These are phyloP conservation scores for Halictus rubicundus DNA, from an alignment of 1,140 invertebrate species.

Conservation along the genomic window DNA sequence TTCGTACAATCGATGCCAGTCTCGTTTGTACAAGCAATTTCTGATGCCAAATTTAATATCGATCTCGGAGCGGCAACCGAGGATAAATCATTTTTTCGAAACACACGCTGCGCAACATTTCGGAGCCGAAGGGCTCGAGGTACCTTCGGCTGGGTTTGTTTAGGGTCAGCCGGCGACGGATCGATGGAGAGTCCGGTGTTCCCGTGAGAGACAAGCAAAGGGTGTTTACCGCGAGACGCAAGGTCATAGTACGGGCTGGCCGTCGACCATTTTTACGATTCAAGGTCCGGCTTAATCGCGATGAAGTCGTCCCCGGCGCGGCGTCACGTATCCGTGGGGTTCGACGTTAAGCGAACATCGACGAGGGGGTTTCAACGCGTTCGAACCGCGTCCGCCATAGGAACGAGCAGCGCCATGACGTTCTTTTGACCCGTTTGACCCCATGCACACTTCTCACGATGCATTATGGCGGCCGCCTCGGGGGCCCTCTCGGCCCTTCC, in stretches of 20 bases:
- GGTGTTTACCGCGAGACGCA: not conserved
- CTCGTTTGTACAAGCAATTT: too few species aligned
- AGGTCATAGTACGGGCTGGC: not conserved
- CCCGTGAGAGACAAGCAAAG: not conserved
- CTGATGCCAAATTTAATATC: too few species aligned
- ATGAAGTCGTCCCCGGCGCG: conserved; percentile 55
- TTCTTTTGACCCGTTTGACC: conserved; percentile 79
- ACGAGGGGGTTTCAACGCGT: conserved; percentile 41
- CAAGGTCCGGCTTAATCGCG: conserved; percentile 27
- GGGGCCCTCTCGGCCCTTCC: conserved; percentile 74
- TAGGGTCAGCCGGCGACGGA: too few species aligned
- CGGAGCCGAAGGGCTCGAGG: too few species aligned
- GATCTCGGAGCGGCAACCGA: too few species aligned
- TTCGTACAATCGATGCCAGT: too few species aligned
- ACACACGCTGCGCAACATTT: too few species aligned
- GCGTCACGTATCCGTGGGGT: conserved; percentile 34
- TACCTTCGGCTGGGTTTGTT: too few species aligned
- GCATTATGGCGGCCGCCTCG: conserved; percentile 75
- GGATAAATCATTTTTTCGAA: too few species aligned
- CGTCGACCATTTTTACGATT: conserved; percentile 59
- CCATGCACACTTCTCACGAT: conserved; percentile 76
- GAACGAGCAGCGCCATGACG: conserved; percentile 73
- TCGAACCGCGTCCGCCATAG: conserved; percentile 60
- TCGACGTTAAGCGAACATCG: conserved; percentile 34
- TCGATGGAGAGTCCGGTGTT: too few species aligned